Conservation (phyloP, 2,888 invertebrate genomes). For the Eristalis arbustorum region DNA sequence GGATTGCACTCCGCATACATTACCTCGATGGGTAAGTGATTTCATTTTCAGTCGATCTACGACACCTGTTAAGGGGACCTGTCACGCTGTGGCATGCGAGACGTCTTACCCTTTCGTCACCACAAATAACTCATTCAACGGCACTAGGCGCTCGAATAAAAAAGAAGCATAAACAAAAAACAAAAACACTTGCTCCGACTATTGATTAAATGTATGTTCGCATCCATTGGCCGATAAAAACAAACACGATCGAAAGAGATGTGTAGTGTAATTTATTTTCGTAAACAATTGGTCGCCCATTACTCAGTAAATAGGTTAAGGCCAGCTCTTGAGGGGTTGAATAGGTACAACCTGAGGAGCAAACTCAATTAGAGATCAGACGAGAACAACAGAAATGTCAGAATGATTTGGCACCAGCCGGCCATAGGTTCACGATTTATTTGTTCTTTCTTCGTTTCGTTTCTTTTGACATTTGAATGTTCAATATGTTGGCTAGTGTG, state of each 20-base stretch:
- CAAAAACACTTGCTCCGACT: not conserved
- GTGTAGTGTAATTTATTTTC: conserved; percentile 25
- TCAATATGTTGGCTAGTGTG: not conserved
- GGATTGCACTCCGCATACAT: conserved; percentile 2
- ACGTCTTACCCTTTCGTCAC: conserved; percentile 30
- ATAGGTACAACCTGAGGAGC: not conserved
- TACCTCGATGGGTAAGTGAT: conserved; percentile 12
- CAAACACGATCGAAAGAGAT: conserved; percentile 30
- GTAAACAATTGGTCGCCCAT: not conserved
- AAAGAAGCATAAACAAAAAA: not conserved
- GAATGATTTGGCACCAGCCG: not conserved
- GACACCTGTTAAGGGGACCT: not conserved
- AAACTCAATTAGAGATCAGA: conserved; percentile 6
- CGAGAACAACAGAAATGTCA: conserved; percentile 9
- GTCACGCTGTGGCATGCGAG: conserved; percentile 25
- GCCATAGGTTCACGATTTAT: not conserved
- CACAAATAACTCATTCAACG: conserved; percentile 20
- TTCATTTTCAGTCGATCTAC: conserved; percentile 11
- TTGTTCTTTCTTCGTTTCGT: not conserved
- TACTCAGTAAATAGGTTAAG: not conserved
- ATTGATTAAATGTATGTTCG: conserved; percentile 1
- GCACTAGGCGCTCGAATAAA: not conserved
- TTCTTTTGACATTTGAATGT: not conserved
- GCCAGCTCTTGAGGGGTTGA: not conserved
- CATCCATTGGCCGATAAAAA: conserved; percentile 8